Percentiles rank a stretch among this genome's conserved stretches.
Conservation (phyloP, 2,797 vertebrate species). For the Poeciliopsis turneri region DNA sequence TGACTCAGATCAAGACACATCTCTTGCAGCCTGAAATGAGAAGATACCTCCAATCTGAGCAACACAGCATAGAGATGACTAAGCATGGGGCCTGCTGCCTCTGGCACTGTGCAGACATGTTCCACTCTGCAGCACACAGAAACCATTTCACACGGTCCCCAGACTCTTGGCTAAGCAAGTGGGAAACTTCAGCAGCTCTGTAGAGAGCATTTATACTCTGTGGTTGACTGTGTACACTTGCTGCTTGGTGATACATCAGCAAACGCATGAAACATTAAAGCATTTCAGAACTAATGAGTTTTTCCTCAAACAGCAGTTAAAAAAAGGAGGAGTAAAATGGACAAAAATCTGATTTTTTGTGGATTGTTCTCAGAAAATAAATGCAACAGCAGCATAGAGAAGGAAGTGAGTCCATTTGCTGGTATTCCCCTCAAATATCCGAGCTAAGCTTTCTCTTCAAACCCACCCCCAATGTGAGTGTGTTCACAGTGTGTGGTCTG, state of each 20-base stretch:
- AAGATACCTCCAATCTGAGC: constrained; percentile 39
- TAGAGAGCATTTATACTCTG: constrained; percentile 26
- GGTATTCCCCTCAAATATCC: constrained; percentile 59
- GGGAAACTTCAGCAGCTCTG: constrained; percentile 59
- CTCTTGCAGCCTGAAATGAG: constrained; percentile 15
- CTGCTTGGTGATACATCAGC: neutral
- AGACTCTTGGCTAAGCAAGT: constrained; percentile 55
- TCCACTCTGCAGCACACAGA: constrained; percentile 74
- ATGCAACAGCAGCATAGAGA: neutral
- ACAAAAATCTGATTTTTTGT: neutral
- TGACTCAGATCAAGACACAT: constrained; percentile 38
- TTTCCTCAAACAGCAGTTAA: neutral
- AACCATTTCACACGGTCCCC: constrained; percentile 71
- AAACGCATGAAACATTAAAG: constrained; percentile 1
- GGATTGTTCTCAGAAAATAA: neutral
- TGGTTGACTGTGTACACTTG: neutral
- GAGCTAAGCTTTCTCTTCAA: constrained; percentile 59
- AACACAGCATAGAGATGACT: constrained; percentile 64
- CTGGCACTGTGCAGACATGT: constrained; percentile 75
- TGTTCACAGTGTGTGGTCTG: constrained; percentile 64
- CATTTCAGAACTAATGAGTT: neutral
- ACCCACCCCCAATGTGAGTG: constrained; percentile 38
- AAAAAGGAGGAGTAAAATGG: constrained; percentile 12
- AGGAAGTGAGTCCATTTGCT: constrained; percentile 23
- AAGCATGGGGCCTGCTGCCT: constrained; percentile 67